A percentile compares a stretch with the other conserved stretches of the same genome.
phyloP scores from a whole-genome alignment of 2,888 invertebrate genomes.

The Pyrrhia umbra region DNA sequence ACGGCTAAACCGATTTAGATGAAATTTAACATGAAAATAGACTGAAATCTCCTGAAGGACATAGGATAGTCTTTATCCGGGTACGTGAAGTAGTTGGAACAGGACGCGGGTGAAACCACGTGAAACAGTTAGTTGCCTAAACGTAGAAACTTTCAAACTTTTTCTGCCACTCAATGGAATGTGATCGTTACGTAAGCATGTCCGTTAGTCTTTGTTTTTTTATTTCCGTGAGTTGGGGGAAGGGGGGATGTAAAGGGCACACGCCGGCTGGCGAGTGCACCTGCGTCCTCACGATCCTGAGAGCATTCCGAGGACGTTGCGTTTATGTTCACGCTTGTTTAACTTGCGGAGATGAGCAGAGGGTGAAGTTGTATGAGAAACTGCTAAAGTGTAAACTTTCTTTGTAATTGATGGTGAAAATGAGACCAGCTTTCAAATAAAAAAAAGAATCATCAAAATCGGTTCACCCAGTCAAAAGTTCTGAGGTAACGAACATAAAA shows the following conservation, averaged over 20 bases:
- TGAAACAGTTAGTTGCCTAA: background rate
- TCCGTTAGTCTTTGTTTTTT: no score
- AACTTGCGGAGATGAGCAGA: background rate
- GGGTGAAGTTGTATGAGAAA: background rate
- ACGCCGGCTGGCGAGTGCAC: constrained; percentile 55
- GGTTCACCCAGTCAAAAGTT: no score
- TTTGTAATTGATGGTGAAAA: no score
- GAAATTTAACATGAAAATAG: background rate
- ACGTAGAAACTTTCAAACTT: constrained; percentile 28
- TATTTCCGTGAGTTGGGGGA: no score
- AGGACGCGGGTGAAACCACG: no score
- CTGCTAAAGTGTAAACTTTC: no score
- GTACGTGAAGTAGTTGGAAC: no score
- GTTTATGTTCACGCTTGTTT: constrained; percentile 7
- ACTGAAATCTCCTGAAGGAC: no score
- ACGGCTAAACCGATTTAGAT: background rate
- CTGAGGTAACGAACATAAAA: no score
- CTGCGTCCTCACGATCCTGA: constrained; percentile 56
- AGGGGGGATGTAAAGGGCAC: constrained; percentile 53
- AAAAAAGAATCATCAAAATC: no score
- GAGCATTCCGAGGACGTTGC: constrained; percentile 4
- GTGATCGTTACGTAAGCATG: constrained; percentile 33
- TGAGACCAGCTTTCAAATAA: no score
- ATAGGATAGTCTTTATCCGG: no score
- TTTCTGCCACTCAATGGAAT: constrained; percentile 38